Evolutionary conservation across 2,797 vertebrate species (phyloP).

Genomic region (Hippocampus kuda): DNA sequence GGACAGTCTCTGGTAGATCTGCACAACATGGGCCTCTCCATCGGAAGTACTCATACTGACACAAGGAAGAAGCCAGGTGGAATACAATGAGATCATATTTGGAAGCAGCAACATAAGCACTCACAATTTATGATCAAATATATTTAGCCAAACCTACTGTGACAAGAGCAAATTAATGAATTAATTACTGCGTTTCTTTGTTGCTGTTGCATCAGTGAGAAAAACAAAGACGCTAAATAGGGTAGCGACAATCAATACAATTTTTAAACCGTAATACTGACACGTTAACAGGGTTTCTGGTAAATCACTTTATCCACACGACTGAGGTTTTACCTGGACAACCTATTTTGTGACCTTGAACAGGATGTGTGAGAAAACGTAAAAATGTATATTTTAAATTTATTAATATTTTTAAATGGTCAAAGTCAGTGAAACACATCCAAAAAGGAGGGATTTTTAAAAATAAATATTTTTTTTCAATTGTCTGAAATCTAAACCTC

Average conservation of each 20-base stretch:
- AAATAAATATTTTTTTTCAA: neutral
- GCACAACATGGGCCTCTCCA: constrained; percentile 66
- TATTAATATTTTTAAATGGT: neutral
- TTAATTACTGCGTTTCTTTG: neutral
- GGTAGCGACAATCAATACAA: neutral
- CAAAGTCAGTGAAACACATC: neutral
- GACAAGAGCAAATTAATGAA: too few species aligned
- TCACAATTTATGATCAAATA: too few species aligned
- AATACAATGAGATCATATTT: neutral
- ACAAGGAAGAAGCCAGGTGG: constrained; percentile 7
- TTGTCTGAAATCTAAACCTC: neutral
- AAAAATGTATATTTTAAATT: neutral
- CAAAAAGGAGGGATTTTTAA: neutral
- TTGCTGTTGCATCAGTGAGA: neutral
- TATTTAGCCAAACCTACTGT: too few species aligned
- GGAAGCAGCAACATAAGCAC: neutral
- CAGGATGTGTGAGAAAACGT: too few species aligned
- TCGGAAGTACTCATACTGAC: constrained; percentile 81
- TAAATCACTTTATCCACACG: neutral
- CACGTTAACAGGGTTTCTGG: neutral
- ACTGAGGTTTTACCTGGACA: too few species aligned
- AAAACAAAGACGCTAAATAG: neutral
- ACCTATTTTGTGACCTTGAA: neutral
- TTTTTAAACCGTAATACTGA: neutral
- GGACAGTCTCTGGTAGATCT: constrained; percentile 74